phyloP scores from a whole-genome alignment of 2,797 vertebrate genomes.

The Pangasius larnaudii region DNA sequence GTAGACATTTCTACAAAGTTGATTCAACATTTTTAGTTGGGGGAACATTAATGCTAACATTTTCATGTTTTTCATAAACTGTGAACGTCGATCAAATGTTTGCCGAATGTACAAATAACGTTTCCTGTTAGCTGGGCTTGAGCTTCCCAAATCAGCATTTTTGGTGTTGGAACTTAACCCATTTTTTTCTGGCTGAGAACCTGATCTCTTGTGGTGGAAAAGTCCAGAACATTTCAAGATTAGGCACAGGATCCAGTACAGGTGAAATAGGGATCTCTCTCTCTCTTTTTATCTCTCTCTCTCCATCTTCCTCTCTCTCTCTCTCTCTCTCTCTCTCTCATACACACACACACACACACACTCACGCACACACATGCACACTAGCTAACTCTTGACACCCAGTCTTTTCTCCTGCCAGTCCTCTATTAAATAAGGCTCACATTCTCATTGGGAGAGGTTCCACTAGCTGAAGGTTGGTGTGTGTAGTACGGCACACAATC shows the following conservation, averaged over 20 bases:
- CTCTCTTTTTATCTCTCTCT: constrained; percentile 21
- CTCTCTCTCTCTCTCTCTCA: constrained; percentile 22
- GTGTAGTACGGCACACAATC: constrained; percentile 29
- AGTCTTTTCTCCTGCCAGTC: constrained; percentile 27
- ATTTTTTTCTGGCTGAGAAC: neutral
- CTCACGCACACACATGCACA: neutral
- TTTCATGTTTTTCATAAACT: neutral
- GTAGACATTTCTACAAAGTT: neutral
- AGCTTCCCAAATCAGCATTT: neutral
- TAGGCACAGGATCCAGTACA: neutral
- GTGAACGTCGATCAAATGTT: neutral
- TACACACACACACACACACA: neutral
- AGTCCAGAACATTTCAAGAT: neutral
- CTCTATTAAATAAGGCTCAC: constrained; percentile 42
- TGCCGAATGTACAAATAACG: neutral
- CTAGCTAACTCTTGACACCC: constrained; percentile 23
- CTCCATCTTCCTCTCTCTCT: neutral
- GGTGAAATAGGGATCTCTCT: neutral
- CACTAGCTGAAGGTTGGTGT: constrained; percentile 36
- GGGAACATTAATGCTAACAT: neutral
- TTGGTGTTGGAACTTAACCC: neutral
- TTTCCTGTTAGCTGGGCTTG: neutral
- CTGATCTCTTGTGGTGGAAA: neutral
- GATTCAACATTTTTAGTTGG: neutral
- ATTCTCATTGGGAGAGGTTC: constrained; percentile 43